Evolutionary conservation across 2,113 vertebrate species (phyloP), one percentile per base, ranked within the genome.

Genomic region (Dipodomys spectabilis): DNA sequence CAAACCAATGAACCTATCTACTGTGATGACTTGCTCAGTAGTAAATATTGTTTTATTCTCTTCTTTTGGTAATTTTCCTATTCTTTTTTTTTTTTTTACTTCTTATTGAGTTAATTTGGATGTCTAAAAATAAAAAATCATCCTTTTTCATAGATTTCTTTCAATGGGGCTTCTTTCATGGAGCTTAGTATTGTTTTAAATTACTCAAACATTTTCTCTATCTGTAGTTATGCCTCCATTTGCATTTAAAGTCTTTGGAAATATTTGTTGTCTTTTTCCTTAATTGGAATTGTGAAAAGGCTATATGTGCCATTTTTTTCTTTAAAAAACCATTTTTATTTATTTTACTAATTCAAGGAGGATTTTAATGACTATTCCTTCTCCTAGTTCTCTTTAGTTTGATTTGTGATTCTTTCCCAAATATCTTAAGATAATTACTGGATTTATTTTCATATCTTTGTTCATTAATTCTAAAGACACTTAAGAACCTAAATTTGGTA

Each of bases 181-280:
- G 32, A 71, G 13, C 68, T 88, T 68, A 79, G 85, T 49, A 6
- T 11, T 81, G 3, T 64, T 74, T 79, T 84, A 64, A 87, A 85
- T 67, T 90, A 19, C 75, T 82, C 86, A 86, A 86, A 68, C 49
- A 10, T 64, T 88, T 23, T 80, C 8, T 69, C 79, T 57, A 44
- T 68, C n/a, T 72, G n/a, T 80, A 39, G 15, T 88, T 88, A 74
- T 62, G 8, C 64, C n/a, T 85, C 67, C 8, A 78, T 90, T 81
- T 65, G 32, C 39, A 81, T 49, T 88, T 93, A 19, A n/a, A 68
- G 9, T 86, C 65, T 49, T 82, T 82, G 11, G 49, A 72, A 81
- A 32, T 80, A 83, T 82, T 92, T 72, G 32, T 81, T 87, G 79
- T 28, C 20, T 91, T 86, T 79, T 72, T 18, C 32, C 45, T 92